Conservation (phyloP, 2,113 vertebrate genomes). For the Neomonachus schauinslandi region DNA sequence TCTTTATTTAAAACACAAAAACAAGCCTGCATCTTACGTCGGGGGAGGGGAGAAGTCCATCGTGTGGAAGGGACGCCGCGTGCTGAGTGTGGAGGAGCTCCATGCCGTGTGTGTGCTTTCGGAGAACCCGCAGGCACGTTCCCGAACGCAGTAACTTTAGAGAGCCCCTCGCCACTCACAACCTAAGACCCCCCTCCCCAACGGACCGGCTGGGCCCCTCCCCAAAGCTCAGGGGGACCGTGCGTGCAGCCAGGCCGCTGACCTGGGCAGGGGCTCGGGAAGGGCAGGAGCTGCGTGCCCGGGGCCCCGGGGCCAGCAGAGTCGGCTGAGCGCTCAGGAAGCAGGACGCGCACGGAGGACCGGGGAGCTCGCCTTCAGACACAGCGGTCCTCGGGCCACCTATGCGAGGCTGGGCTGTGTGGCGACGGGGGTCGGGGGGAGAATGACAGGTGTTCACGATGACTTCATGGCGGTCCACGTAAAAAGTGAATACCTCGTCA, state of each 20-base stretch:
- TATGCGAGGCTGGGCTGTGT: no score
- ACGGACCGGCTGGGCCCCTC: fast-evolving
- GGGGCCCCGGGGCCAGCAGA: no score
- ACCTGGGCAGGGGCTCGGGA: not conserved
- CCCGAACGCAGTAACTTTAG: not conserved
- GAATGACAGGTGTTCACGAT: no score
- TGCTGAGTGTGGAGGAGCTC: fast-evolving
- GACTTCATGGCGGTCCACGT: fast-evolving
- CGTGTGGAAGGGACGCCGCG: fast-evolving
- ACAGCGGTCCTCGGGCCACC: no score
- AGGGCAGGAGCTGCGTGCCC: no score
- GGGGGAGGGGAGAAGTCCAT: fast-evolving
- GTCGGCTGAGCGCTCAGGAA: fast-evolving
- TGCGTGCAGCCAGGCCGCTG: fast-evolving
- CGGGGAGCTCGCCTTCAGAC: no score
- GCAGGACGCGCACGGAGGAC: fast-evolving
- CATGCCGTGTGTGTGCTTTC: not conserved
- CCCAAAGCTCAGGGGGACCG: fast-evolving
- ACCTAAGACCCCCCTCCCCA: fast-evolving
- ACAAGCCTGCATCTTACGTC: fast-evolving
- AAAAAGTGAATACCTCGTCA: not conserved
- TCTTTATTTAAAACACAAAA: slow-evolving; percentile 81
- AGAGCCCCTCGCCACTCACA: no score
- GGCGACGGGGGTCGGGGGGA: no score
- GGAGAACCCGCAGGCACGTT: fast-evolving